These are phyloP conservation scores for Vannuccia rotundouncinata DNA, from an alignment of 2,888 invertebrate genomes.

Conservation along the genomic window DNA sequence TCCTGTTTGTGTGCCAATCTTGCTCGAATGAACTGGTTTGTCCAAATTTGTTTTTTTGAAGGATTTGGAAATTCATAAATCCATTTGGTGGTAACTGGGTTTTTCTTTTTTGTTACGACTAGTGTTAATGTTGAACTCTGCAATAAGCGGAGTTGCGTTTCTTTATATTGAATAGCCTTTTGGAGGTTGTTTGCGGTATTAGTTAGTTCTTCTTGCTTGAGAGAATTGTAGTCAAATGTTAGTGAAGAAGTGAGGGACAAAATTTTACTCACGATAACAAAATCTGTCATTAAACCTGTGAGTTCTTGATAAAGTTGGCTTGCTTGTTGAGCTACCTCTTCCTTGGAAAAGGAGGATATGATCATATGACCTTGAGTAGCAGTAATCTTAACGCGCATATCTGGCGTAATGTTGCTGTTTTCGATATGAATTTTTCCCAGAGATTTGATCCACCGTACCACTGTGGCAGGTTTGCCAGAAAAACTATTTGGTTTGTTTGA, in stretches of 20 bases:
- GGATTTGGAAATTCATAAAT: neutral
- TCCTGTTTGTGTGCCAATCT: neutral
- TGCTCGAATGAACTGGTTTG: neutral
- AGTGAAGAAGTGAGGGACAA: neutral
- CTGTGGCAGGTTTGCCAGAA: neutral
- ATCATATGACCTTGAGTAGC: neutral
- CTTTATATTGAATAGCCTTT: constrained; percentile 26
- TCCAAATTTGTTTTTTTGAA: neutral
- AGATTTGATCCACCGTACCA: neutral
- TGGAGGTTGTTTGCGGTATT: neutral
- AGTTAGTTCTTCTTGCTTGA: neutral
- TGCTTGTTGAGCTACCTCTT: neutral
- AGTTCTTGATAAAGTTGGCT: neutral
- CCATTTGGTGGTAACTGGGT: neutral
- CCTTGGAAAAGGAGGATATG: neutral
- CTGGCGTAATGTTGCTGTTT: neutral
- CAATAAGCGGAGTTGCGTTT: neutral
- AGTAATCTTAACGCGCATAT: neutral
- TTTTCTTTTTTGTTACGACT: neutral
- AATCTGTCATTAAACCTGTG: neutral
- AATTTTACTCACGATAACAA: neutral
- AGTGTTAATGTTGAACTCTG: neutral
- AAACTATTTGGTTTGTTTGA: too few relatives aligned
- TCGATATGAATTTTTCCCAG: neutral
- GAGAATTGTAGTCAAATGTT: neutral